These are phyloP conservation scores for Staurois parvus DNA, from an alignment of 2,797 vertebrate species.

Conservation along the genomic window DNA sequence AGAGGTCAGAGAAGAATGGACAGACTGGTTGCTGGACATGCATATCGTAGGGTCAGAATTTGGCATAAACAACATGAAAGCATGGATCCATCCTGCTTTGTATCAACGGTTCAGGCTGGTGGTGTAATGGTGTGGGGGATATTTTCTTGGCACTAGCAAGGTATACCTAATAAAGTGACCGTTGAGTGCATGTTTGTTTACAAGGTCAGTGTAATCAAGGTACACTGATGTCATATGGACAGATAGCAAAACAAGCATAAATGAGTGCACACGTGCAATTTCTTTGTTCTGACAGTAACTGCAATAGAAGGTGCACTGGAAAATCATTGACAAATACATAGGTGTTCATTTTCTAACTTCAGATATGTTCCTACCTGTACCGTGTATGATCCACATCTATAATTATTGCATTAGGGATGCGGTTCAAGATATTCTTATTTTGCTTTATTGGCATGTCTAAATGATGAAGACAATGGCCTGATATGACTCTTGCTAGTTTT, in stretches of 20 bases:
- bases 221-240: neutral
- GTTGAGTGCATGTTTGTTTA: too few relatives aligned
- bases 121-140: too few relatives aligned
- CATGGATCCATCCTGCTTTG: too few relatives aligned
- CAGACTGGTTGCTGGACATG: too few relatives aligned
- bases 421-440: neutral
- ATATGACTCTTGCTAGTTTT: neutral
- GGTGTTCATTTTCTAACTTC: neutral
- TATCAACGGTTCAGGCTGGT: too few relatives aligned
- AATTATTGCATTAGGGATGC: neutral
- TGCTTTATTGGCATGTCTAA: neutral
- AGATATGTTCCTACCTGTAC: constrained; percentile 11
- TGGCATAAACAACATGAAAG: too few relatives aligned
- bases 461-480: neutral
- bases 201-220: neutral
- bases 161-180: too few relatives aligned
- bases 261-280: neutral
- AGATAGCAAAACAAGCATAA: neutral
- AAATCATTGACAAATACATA: neutral
- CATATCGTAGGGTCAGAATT: too few relatives aligned
- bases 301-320: neutral
- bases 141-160: too few relatives aligned
- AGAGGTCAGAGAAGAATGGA: too few relatives aligned
- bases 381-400: neutral
- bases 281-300: neutral